phyloP scores from a whole-genome alignment of 2,797 vertebrate species.

The Ctenopoma multispine region DNA sequence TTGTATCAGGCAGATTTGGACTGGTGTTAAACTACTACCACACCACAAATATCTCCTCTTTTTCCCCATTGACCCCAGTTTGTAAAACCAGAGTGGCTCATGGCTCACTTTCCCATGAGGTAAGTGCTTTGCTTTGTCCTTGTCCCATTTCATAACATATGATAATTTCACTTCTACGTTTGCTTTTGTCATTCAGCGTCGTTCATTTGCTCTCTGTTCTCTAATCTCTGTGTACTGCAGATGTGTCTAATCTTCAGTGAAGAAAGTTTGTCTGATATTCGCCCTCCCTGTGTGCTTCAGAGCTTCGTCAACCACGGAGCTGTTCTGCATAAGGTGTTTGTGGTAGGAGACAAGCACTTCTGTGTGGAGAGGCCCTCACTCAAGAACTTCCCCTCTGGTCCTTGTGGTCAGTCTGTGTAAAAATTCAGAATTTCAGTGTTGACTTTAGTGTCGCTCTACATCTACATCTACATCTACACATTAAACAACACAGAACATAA shows the following conservation, averaged over 20 bases:
- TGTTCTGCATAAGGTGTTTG: constrained; percentile 85
- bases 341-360: constrained; percentile 83
- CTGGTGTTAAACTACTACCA: neutral
- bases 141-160: neutral
- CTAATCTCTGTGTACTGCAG: constrained; percentile 29
- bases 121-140: constrained; percentile 39
- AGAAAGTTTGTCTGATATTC: constrained; percentile 69
- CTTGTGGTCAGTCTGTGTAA: constrained; percentile 83
- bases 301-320: constrained; percentile 86
- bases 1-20: neutral
- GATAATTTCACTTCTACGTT: neutral
- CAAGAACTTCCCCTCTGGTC: constrained; percentile 83
- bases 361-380: constrained; percentile 84
- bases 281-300: constrained; percentile 83
- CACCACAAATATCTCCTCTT: constrained; percentile 14
- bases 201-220: neutral
- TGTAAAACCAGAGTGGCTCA: constrained; percentile 86
- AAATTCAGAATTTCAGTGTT: too few relatives aligned
- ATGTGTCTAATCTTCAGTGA: constrained; percentile 84
- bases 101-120: constrained; percentile 83
- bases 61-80: constrained; percentile 68
- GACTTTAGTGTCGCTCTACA: too few relatives aligned
- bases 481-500: too few relatives aligned
- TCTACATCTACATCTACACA: too few relatives aligned
- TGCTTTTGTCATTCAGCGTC: neutral